Percentiles rank a stretch among this genome's conserved stretches.
These are phyloP conservation scores for Batillaria attramentaria DNA, from an alignment of 1,140 invertebrate species.

Conservation along the genomic window DNA sequence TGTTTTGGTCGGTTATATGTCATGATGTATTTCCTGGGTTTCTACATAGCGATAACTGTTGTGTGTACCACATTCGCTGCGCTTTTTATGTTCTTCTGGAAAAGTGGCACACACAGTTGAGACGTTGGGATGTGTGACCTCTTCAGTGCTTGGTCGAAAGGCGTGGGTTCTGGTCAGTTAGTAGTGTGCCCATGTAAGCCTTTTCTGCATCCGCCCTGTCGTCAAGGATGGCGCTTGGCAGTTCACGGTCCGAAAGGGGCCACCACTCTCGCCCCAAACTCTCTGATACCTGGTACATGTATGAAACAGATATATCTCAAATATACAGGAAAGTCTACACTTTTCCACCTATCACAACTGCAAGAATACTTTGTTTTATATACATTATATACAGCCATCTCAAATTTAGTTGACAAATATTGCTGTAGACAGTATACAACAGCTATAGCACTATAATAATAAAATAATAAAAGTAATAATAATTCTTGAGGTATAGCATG, in stretches of 20 bases:
- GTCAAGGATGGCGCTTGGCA: constrained; percentile 63
- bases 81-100: neutral
- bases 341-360: too few relatives aligned
- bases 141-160: constrained; percentile 15
- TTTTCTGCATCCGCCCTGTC: constrained; percentile 65
- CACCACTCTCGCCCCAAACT: constrained; percentile 60
- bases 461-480: too few relatives aligned
- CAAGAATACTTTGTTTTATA: too few relatives aligned
- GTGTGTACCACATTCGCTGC: neutral
- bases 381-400: neutral
- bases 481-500: too few relatives aligned
- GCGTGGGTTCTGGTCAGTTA: constrained; percentile 56
- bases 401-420: neutral
- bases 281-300: constrained; percentile 61
- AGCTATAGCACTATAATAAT: too few relatives aligned
- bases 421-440: neutral
- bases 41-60: neutral
- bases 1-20: neutral
- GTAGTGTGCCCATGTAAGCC: constrained; percentile 63
- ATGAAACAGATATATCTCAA: neutral
- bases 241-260: constrained; percentile 56
- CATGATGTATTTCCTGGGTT: neutral
- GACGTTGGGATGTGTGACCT: constrained; percentile 24
- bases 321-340: neutral
- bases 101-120: neutral